A percentile compares a stretch with the other conserved stretches of the same genome.
phyloP scores from a whole-genome alignment of 2,888 invertebrate species.

The Lacanobia oleracea region DNA sequence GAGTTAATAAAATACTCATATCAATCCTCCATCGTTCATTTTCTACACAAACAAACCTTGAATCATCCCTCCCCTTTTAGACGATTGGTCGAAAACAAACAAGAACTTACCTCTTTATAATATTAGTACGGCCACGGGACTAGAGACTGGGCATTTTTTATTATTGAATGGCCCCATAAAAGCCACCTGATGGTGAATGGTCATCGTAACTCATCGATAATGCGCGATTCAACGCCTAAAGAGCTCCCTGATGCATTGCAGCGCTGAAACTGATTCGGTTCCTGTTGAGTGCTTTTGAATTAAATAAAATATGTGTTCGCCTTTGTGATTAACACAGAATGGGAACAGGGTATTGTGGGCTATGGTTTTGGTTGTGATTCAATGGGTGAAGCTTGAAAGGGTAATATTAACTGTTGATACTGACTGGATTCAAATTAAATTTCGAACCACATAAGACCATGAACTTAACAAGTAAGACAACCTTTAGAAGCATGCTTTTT shows the following conservation, averaged over 20 bases:
- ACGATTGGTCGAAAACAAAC: constrained; percentile 35
- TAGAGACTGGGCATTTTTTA: constrained; percentile 53
- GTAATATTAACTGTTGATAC: neutral
- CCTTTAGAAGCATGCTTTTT: constrained; percentile 35
- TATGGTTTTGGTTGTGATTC: neutral
- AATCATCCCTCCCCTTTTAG: constrained; percentile 35
- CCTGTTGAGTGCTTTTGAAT: constrained; percentile 55
- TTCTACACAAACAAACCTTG: constrained; percentile 31
- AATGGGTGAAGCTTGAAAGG: constrained; percentile 10
- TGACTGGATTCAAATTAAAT: constrained; percentile 10
- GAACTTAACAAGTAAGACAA: constrained; percentile 39
- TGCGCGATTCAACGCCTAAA: constrained; percentile 66
- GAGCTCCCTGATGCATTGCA: constrained; percentile 68
- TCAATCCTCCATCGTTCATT: constrained; percentile 14
- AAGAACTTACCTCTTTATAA: constrained; percentile 54
- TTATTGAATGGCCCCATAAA: constrained; percentile 66
- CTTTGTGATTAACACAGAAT: constrained; percentile 49
- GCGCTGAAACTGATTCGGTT: constrained; percentile 60
- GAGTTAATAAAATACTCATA: neutral
- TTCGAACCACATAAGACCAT: constrained; percentile 14
- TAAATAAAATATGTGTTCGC: constrained; percentile 55
- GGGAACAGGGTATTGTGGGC: too few relatives aligned
- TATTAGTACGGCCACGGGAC: constrained; percentile 38
- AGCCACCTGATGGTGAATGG: constrained; percentile 67
- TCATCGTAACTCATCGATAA: constrained; percentile 68